Base-by-base conservation (phyloP, 2,888 invertebrate species). In the Malthinus seriepunctatus region DNA sequence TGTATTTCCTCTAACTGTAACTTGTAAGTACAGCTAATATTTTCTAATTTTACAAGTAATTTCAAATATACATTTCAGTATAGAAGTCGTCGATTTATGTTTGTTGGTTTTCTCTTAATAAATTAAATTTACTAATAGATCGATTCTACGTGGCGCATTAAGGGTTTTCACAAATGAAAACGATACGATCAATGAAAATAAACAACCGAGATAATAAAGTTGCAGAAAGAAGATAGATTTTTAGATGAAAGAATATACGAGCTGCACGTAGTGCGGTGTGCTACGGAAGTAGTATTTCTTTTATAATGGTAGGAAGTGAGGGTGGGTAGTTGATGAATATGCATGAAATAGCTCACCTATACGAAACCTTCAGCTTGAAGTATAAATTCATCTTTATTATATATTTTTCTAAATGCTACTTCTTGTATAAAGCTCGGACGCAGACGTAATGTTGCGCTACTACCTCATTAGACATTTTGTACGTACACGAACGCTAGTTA, bases 241-340 rank as follows among this genome's bases (percentile, higher is more conserved):
- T 52, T 51, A 12, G 51, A 42, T 52, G 47, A 52, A 55, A 55
- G 48, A 54, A 54, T 9, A 33, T 37, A 33, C 48, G 49, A 45
- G 34, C 32, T 50, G 42, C 51, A 52, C 55, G 56, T 56, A 49
- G 3, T 38, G 51, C 51, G 14, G 48, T 51, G 55, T 47, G 47
- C 60, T 56, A 32, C 55, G 60, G 60, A 60, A 60, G 55, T 46
- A 46, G 46, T 56, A 56, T 51, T 60, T 56, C 56, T 51, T 48
- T 33, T 46, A 33, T 55, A 51, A 55, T 48, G 55, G 33, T 60
- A 32, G 56, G 51, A 60, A 60, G 55, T 44, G 48, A 56, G 51
- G 55, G 60, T 44, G 52, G 52, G 45, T 32, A 34, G 32, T 33
- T 44, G 50, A 46, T 60, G 49, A 60, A 60, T 60, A 60, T 60